These are phyloP conservation scores for Rhagologus leucostigma DNA, from an alignment of 2,113 vertebrate genomes.

Conservation along the genomic window DNA sequence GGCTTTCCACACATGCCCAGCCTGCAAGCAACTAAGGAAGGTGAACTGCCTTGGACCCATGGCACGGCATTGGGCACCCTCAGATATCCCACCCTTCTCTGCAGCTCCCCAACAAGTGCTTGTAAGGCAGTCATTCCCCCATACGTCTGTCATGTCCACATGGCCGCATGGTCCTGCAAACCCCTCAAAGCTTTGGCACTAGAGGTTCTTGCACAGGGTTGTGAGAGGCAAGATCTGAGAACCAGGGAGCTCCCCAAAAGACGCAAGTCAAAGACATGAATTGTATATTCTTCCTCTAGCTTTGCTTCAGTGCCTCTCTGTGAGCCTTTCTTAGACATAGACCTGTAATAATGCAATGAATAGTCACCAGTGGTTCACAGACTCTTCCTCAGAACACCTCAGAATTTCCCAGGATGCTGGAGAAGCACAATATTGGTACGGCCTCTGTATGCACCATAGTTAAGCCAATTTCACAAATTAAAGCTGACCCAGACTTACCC, in stretches of 20 bases:
- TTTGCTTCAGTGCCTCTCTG: not conserved
- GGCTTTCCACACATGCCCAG: not conserved
- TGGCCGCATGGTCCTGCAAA: not conserved
- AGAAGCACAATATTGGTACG: not conserved
- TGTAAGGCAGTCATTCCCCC: not conserved
- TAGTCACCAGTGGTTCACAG: not conserved
- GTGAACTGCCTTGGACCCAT: not conserved
- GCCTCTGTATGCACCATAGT: not conserved
- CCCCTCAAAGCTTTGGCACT: not conserved
- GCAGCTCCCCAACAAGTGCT: not conserved
- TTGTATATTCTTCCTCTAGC: not conserved
- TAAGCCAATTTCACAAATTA: not conserved
- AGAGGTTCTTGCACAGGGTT: not conserved
- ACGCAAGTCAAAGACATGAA: fast-evolving
- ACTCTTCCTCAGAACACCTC: not conserved
- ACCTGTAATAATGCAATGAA: not conserved
- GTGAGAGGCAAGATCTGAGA: not conserved
- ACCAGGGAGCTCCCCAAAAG: not conserved
- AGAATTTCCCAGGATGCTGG: not conserved
- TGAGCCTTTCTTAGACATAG: not conserved
- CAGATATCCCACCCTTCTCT: not conserved
- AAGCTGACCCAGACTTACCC: not conserved
- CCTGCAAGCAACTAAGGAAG: not conserved
- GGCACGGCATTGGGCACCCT: not conserved
- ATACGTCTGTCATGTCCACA: fast-evolving